These are phyloP conservation scores for Drosophila mojavensis DNA, from an alignment of 1,140 invertebrate genomes.

Conservation along the genomic window DNA sequence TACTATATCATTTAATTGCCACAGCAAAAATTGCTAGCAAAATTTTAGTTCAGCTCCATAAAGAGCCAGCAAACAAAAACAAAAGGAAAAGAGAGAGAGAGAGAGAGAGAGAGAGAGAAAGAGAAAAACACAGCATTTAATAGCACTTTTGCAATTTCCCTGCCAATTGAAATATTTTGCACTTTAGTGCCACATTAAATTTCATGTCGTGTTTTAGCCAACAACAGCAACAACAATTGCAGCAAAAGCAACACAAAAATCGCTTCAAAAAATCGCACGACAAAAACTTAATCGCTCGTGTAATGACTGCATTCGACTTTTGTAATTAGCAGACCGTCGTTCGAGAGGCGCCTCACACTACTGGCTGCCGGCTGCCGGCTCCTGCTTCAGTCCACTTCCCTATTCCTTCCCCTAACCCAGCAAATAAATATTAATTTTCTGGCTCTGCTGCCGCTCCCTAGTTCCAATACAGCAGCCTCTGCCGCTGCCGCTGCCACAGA, in stretches of 20 bases:
- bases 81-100: not conserved
- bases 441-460: constrained; percentile 13
- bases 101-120: not conserved
- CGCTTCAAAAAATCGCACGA: constrained; percentile 66
- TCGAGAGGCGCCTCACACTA: constrained; percentile 2
- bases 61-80: not conserved
- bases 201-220: constrained; percentile 30
- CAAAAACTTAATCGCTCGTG: constrained; percentile 82
- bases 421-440: constrained; percentile 77
- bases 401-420: not conserved
- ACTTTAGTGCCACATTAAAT: constrained; percentile 57
- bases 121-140: not conserved
- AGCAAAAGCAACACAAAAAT: constrained; percentile 25
- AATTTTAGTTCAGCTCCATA: not conserved
- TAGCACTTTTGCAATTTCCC: not conserved
- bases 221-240: constrained; percentile 11
- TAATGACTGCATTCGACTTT: constrained; percentile 83
- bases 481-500: constrained; percentile 6
- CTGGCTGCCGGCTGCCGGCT: not conserved
- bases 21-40: not conserved
- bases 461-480: constrained; percentile 19
- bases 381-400: not conserved
- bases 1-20: not conserved
- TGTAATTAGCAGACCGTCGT: constrained; percentile 78
- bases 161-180: constrained; percentile 52